Percentiles rank a stretch among this genome's conserved stretches.
Evolutionary conservation across 2,797 vertebrate species (phyloP).

Genomic region (Cuculus canorus): DNA sequence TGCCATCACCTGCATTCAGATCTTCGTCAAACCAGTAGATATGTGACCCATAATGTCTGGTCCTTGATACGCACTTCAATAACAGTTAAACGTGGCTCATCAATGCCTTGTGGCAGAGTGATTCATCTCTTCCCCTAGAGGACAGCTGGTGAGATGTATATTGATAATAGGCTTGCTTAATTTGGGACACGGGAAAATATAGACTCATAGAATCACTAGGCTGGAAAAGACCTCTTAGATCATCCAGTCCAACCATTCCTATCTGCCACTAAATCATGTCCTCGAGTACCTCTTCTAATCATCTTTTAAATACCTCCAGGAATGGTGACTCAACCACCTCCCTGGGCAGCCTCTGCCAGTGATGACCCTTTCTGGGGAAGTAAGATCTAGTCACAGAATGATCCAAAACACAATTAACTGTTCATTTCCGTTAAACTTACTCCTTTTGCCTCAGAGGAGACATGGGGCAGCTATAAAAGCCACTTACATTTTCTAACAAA

Average conservation of each 20-base stretch:
- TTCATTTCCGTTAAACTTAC: neutral
- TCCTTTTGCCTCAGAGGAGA: neutral
- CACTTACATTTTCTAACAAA: rapidly evolving
- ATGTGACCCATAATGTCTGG: rapidly evolving
- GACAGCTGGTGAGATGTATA: rapidly evolving
- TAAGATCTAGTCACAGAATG: neutral
- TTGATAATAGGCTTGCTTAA: neutral
- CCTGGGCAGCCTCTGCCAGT: too few species aligned
- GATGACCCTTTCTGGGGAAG: too few species aligned
- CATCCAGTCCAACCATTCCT: too few species aligned
- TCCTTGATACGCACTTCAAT: neutral
- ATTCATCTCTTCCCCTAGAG: neutral
- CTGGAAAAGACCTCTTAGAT: too few species aligned
- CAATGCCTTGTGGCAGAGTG: neutral
- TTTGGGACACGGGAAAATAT: neutral
- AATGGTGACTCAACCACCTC: too few species aligned
- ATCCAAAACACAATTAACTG: neutral
- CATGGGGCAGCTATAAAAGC: neutral
- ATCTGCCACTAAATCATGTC: too few species aligned
- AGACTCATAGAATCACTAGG: too few species aligned
- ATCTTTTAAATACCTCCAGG: too few species aligned
- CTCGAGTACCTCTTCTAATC: too few species aligned
- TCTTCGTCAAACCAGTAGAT: neutral
- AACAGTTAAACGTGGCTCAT: neutral
- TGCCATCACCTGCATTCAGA: neutral